Percentiles rank a stretch among this genome's conserved stretches.
Evolutionary conservation across 1,140 invertebrate genomes (phyloP).

Genomic region (Drosophila eugracilis): DNA sequence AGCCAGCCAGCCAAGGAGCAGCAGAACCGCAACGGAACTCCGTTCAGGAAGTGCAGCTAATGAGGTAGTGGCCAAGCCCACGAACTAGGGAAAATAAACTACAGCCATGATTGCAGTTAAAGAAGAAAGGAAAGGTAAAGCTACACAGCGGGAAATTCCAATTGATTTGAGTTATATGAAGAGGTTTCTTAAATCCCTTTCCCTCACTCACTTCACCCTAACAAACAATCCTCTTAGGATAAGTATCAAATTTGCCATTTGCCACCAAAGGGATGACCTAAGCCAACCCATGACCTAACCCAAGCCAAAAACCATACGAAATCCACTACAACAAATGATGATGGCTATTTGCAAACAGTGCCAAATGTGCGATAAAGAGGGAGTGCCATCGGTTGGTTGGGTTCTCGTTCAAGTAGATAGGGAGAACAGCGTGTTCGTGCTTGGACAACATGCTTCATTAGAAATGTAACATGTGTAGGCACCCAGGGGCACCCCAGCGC

Average conservation of each 20-base stretch:
- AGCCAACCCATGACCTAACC: constrained; percentile 44
- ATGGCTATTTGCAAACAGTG: constrained; percentile 49
- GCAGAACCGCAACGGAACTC: constrained; percentile 27
- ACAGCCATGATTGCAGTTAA: background rate
- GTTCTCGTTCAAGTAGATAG: constrained; percentile 1
- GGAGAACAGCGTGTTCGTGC: constrained; percentile 59
- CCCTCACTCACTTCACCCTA: too few species aligned
- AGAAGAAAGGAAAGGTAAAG: too few species aligned
- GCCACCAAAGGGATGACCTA: constrained; percentile 28
- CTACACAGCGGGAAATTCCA: background rate
- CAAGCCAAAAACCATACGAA: constrained; percentile 29
- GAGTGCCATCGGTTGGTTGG: constrained; percentile 21
- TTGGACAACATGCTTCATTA: constrained; percentile 74
- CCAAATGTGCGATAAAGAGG: constrained; percentile 29
- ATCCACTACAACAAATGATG: constrained; percentile 34
- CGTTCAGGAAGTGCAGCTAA: constrained; percentile 45
- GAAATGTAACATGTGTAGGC: constrained; percentile 71
- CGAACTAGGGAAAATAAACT: constrained; percentile 7
- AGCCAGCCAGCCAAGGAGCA: constrained; percentile 16
- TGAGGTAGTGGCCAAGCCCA: constrained; percentile 47
- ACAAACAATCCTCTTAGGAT: background rate
- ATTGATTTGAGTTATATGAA: too few species aligned
- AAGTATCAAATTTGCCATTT: constrained; percentile 2
- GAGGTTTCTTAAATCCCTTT: too few species aligned
- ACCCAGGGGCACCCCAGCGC: background rate